Evolutionary conservation across 2,113 vertebrate genomes (phyloP).

Genomic region (Tympanuchus pallidicinctus): DNA sequence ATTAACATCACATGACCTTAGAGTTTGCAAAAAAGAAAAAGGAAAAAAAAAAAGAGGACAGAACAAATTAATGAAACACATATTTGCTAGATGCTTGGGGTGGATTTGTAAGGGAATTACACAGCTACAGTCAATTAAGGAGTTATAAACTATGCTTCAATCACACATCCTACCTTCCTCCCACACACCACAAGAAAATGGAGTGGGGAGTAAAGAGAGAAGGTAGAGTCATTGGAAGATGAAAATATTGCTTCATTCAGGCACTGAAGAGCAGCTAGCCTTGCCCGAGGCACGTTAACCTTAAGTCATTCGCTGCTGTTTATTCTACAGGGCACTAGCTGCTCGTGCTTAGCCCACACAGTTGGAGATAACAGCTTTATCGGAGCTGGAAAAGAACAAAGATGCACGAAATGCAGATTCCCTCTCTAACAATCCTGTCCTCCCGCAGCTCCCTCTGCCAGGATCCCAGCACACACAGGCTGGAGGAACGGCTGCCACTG

Average conservation of each 20-base stretch:
- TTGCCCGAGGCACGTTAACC: background rate
- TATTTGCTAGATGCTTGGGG: background rate
- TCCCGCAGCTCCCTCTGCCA: background rate
- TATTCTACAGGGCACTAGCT: background rate
- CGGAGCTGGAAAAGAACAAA: conserved; percentile 42
- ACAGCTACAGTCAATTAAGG: background rate
- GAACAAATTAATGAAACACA: background rate
- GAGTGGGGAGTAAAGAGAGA: background rate
- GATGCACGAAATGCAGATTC: background rate
- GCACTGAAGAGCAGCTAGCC: conserved; percentile 4
- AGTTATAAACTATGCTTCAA: conserved; percentile 4
- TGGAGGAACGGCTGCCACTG: conserved; percentile 33
- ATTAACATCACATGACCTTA: conserved; percentile 28
- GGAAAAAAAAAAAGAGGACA: background rate
- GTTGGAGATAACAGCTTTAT: background rate
- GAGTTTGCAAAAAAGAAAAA: background rate
- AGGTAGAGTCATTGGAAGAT: conserved; percentile 6
- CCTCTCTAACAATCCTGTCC: background rate
- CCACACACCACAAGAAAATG: conserved; percentile 21
- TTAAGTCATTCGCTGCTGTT: background rate
- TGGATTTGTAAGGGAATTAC: background rate
- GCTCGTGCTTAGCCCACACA: background rate
- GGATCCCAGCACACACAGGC: conserved; percentile 9
- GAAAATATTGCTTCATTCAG: background rate
- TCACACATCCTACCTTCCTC: conserved; percentile 51